Evolutionary conservation across 1,140 invertebrate genomes (phyloP), one percentile per base, ranked within the genome.

Genomic region (Lycorma delicatula): DNA sequence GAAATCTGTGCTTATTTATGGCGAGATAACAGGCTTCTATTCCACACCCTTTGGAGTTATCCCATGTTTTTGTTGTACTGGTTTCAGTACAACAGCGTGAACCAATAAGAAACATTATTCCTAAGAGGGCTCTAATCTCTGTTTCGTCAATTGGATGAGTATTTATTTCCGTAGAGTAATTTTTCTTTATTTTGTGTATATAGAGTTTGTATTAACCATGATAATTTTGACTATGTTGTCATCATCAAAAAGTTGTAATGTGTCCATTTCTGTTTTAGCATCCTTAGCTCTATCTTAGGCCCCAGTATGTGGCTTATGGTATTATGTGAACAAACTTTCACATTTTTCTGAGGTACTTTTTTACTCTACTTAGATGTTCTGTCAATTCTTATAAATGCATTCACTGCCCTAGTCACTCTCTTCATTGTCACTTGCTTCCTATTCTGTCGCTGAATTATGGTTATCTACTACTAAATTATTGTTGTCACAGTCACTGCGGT

Each of bases 1-100:
- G 60, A 58, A 71, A 69, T 41, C 68, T 56, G 54, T 66, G 65
- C 48, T 65, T 60, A 50, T 56, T 63, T 67, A 70, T 70, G 29
- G 61, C 62, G 18, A 65, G 54, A 18, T 61, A 54, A 66, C 70
- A 68, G 46, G 65, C 62, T 60, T 65, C 66, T 56, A 69, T 54
- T 50, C 67, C 68, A 56, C 58, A 68, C 36, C 67, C 66, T 61
- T 69, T 61, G 26, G 16, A 54, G 59, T 63, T 63, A 25, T 49
- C 54, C 60, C 62, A 68, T 0, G 64, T 16, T 27, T 67, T 61
- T 49, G 61, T 47, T 55, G 68, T 51, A 67, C 72, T 60, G 59
- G 56, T 54, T 53, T 52, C 56, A 41, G 18, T 41, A 46, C 26
- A 13, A 36, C 46, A 41, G 34, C 56, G 58, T 3, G 29, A 26